These are phyloP conservation scores for Oligia latruncula DNA, from an alignment of 2,888 invertebrate species.

Conservation along the genomic window DNA sequence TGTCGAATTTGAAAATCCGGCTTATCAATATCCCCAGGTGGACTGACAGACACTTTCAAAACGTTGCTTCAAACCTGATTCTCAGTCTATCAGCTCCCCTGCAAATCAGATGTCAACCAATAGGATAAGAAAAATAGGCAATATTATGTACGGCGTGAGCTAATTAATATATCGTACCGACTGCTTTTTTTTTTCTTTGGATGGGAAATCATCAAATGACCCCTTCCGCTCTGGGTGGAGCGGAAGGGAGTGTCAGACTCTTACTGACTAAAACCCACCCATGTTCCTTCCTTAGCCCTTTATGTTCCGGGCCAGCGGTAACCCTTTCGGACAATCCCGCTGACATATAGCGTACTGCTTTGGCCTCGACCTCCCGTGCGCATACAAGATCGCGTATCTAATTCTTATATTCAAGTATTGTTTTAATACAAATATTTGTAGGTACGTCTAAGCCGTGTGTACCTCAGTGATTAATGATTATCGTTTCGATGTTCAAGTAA, in stretches of 20 bases:
- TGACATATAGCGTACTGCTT: background rate
- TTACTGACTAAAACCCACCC: no score
- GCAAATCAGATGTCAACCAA: background rate
- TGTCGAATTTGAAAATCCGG: background rate
- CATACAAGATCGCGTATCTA: slow-evolving; percentile 25
- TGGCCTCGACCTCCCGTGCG: slow-evolving; percentile 18
- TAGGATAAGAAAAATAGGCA: background rate
- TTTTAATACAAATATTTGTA: slow-evolving; percentile 17
- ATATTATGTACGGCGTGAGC: background rate
- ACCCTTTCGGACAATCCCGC: no score
- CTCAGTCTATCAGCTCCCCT: background rate
- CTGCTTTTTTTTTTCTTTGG: no score
- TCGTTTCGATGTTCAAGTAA: background rate
- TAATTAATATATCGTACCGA: background rate
- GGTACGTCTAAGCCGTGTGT: background rate
- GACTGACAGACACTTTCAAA: background rate
- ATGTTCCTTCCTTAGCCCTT: no score
- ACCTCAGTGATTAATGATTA: background rate
- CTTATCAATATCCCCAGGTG: background rate
- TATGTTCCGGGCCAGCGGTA: no score
- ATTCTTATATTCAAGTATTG: slow-evolving; percentile 9
- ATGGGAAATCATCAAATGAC: no score
- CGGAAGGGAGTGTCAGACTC: no score
- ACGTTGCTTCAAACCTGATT: background rate
- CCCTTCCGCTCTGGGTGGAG: no score